A percentile compares a stretch with the other conserved stretches of the same genome.
These are phyloP conservation scores for Macrosiphum euphorbiae DNA, from an alignment of 2,888 invertebrate genomes.

Conservation along the genomic window DNA sequence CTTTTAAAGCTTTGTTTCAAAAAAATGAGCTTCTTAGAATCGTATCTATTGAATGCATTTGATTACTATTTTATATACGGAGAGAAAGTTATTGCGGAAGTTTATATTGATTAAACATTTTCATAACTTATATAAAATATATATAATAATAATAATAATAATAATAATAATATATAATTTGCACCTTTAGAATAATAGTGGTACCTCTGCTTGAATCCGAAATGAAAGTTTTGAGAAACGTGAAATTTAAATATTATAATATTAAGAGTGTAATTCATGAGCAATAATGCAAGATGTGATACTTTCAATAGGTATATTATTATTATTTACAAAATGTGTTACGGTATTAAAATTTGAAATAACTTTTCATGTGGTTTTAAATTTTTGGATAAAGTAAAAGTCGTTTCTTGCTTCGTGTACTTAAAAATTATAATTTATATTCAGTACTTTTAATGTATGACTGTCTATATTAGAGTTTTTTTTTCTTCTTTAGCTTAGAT, in stretches of 20 bases:
- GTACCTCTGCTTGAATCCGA: background rate
- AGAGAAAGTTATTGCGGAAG: background rate
- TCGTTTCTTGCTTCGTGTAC: background rate
- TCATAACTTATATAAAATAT: background rate
- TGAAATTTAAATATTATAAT: background rate
- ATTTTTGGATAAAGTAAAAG: background rate
- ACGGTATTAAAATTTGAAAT: background rate
- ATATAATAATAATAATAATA: background rate
- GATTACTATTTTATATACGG: background rate
- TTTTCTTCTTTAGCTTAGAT: background rate
- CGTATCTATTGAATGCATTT: constrained; percentile 13
- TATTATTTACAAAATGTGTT: background rate
- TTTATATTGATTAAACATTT: constrained; percentile 25
- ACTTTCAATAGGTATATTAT: background rate
- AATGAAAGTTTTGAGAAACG: background rate
- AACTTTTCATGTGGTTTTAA: background rate
- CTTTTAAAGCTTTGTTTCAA: constrained; percentile 9
- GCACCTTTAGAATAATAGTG: background rate
- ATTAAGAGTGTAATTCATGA: background rate
- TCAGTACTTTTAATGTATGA: background rate
- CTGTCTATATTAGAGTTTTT: background rate
- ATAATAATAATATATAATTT: background rate
- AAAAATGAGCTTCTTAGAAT: constrained; percentile 2
- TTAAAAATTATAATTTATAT: background rate
- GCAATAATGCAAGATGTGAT: background rate